These are phyloP conservation scores for Balearica regulorum DNA, from an alignment of 2,797 vertebrate species.

Conservation along the genomic window DNA sequence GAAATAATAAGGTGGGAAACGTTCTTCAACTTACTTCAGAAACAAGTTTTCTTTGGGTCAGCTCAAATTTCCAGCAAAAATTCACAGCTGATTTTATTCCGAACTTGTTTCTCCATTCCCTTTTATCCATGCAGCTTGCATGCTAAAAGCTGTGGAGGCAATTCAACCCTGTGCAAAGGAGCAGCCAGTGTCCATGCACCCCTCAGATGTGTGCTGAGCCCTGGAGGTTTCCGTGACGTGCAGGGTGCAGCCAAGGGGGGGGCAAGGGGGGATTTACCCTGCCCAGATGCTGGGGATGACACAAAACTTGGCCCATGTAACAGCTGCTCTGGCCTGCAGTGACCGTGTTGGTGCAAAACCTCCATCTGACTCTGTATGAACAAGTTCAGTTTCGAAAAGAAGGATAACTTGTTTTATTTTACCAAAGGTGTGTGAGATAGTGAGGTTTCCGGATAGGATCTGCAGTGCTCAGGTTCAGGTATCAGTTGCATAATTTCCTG, in stretches of 20 bases:
- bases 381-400: conserved; percentile 13
- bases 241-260: background rate
- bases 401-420: background rate
- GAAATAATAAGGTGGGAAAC: conserved; percentile 5
- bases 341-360: background rate
- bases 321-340: background rate
- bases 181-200: background rate
- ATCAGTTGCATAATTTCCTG: conserved; percentile 62
- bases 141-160: background rate
- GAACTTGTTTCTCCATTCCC: background rate
- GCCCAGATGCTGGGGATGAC: background rate
- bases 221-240: background rate
- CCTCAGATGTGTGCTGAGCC: background rate
- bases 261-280: background rate
- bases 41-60: conserved; percentile 7
- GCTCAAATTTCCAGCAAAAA: conserved; percentile 25
- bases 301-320: background rate
- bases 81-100: background rate
- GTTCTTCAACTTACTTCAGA: background rate
- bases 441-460: conserved; percentile 17
- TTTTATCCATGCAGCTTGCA: background rate
- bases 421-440: background rate
- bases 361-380: background rate
- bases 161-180: background rate
- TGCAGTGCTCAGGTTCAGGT: conserved; percentile 35